phyloP scores from a whole-genome alignment of 2,797 vertebrate genomes.

The Semotilus atromaculatus region DNA sequence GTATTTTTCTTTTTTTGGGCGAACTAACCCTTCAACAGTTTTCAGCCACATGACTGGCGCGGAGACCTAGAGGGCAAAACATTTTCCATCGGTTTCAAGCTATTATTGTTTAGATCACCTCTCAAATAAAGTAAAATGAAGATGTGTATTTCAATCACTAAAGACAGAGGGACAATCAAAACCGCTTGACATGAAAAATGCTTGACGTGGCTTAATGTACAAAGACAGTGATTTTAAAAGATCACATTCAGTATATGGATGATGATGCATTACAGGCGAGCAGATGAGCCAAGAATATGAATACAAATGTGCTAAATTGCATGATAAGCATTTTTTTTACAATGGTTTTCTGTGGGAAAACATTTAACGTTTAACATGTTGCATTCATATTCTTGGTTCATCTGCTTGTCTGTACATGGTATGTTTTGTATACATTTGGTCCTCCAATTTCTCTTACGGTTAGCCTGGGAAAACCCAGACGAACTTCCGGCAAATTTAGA shows the following conservation, averaged over 20 bases:
- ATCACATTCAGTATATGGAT: neutral
- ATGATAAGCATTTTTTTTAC: neutral
- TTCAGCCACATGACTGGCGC: neutral
- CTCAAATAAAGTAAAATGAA: no score
- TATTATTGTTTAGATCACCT: neutral
- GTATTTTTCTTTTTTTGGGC: no score
- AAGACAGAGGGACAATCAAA: neutral
- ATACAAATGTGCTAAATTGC: neutral
- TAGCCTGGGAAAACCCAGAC: no score
- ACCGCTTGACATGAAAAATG: neutral
- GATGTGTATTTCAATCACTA: neutral
- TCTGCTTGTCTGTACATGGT: neutral
- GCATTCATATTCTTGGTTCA: neutral
- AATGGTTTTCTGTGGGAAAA: neutral
- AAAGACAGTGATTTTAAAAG: no score
- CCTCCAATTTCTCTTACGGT: no score
- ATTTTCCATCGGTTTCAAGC: neutral
- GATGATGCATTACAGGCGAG: no score
- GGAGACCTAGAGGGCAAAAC: no score
- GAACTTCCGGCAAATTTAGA: no score
- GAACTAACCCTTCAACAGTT: no score
- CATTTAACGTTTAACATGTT: neutral
- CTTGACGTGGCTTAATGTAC: no score
- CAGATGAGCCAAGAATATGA: neutral
- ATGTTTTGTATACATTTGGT: no score